Conservation (phyloP, 1,140 invertebrate species). For the Calephelis nemesis region DNA sequence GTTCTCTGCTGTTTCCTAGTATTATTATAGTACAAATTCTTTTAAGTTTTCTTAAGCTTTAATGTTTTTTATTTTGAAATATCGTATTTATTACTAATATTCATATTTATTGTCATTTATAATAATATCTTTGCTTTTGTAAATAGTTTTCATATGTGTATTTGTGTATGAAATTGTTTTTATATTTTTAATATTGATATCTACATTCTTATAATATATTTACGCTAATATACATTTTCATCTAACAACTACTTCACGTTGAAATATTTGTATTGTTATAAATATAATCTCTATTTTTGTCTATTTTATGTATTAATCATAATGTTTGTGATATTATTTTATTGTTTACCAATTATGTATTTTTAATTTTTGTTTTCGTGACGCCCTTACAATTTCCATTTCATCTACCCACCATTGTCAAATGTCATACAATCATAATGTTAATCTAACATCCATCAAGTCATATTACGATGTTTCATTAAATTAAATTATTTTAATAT, state of each 20-base stretch:
- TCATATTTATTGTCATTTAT: slow-evolving; percentile 9
- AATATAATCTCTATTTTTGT: not conserved
- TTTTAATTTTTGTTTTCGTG: slow-evolving; percentile 35
- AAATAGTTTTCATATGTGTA: slow-evolving; percentile 64
- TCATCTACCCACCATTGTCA: slow-evolving; percentile 29
- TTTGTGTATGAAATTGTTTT: slow-evolving; percentile 65
- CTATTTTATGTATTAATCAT: not conserved
- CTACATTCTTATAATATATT: slow-evolving; percentile 30
- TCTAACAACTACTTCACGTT: slow-evolving; percentile 24
- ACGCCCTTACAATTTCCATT: slow-evolving; percentile 37
- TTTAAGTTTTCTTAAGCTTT: slow-evolving; percentile 56
- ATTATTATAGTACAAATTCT: slow-evolving; percentile 60
- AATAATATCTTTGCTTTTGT: slow-evolving; percentile 52
- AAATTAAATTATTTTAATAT: slow-evolving; percentile 21
- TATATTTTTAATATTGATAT: slow-evolving; percentile 45
- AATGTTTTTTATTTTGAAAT: slow-evolving; percentile 45
- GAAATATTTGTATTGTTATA: not conserved
- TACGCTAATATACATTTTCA: slow-evolving; percentile 26
- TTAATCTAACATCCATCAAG: slow-evolving; percentile 16
- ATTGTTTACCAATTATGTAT: slow-evolving; percentile 7
- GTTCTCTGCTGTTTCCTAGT: slow-evolving; percentile 61
- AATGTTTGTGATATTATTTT: slow-evolving; percentile 12
- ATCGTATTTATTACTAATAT: slow-evolving; percentile 22
- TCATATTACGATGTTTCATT: slow-evolving; percentile 28
- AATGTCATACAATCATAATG: slow-evolving; percentile 5